These are phyloP conservation scores for Drosophila mauritiana DNA, from an alignment of 1,140 invertebrate genomes.

Conservation along the genomic window DNA sequence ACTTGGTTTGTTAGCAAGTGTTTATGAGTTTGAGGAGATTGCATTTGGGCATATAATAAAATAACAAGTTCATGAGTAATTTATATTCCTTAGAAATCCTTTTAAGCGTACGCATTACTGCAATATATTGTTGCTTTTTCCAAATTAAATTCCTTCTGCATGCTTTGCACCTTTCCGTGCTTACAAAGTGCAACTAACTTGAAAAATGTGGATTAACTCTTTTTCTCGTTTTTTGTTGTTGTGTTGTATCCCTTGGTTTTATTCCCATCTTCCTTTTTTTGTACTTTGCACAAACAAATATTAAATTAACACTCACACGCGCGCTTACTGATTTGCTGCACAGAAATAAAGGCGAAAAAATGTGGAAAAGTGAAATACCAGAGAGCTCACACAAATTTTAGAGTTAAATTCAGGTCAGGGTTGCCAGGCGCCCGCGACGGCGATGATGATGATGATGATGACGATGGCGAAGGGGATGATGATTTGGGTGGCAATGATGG, in stretches of 20 bases:
- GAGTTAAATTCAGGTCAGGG: constrained; percentile 75
- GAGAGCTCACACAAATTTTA: constrained; percentile 59
- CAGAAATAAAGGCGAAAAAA: constrained; percentile 21
- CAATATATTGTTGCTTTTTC: not conserved
- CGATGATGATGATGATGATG: constrained; percentile 40
- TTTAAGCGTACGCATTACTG: not conserved
- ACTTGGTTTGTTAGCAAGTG: too few relatives aligned
- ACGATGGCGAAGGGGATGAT: constrained; percentile 26
- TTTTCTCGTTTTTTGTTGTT: not conserved
- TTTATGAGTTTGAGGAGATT: too few relatives aligned
- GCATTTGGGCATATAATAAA: too few relatives aligned
- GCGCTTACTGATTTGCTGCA: constrained; percentile 38
- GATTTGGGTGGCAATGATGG: constrained; percentile 31
- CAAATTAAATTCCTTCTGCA: not conserved
- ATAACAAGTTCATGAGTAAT: too few relatives aligned
- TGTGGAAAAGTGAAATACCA: constrained; percentile 37
- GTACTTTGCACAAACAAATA: constrained; percentile 49
- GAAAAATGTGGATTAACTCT: constrained; percentile 53
- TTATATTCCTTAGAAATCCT: not conserved
- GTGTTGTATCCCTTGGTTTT: too few relatives aligned
- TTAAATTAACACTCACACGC: constrained; percentile 66
- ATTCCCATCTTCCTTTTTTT: not conserved
- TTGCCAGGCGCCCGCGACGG: constrained; percentile 61
- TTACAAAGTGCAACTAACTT: constrained; percentile 54
- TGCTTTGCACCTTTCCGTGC: not conserved